Evolutionary conservation across 2,113 vertebrate genomes (phyloP).

Genomic region (Deroptyus accipitrinus): DNA sequence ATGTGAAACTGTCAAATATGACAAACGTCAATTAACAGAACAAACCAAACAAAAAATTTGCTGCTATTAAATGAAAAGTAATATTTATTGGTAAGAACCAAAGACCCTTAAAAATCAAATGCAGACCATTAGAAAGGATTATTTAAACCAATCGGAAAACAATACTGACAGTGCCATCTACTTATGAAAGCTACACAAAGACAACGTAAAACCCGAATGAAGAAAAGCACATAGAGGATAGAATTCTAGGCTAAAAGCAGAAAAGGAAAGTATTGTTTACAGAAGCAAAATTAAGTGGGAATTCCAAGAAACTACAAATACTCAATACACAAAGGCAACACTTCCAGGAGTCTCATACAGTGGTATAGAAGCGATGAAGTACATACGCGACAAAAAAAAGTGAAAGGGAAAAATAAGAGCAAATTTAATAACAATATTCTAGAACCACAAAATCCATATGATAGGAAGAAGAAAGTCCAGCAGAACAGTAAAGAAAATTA

Average conservation of each 20-base stretch:
- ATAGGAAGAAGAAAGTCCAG: not conserved
- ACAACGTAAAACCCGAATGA: not conserved
- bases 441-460: not conserved
- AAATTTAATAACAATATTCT: not conserved
- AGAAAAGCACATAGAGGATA: not conserved
- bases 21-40: not conserved
- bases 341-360: fast-evolving
- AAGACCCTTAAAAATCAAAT: not conserved
- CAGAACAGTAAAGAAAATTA: not conserved
- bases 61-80: not conserved
- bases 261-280: not conserved
- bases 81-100: not conserved
- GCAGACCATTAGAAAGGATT: not conserved
- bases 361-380: not conserved
- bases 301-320: not conserved
- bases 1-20: not conserved
- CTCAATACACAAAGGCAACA: not conserved
- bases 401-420: not conserved
- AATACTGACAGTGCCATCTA: not conserved
- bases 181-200: not conserved
- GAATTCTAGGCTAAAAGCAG: not conserved
- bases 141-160: not conserved
- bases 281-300: not conserved
- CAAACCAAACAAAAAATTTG: not conserved
- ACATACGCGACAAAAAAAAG: not conserved